phyloP scores from a whole-genome alignment of 1,140 invertebrate genomes.

The Pseudomyrmex cubaensis region DNA sequence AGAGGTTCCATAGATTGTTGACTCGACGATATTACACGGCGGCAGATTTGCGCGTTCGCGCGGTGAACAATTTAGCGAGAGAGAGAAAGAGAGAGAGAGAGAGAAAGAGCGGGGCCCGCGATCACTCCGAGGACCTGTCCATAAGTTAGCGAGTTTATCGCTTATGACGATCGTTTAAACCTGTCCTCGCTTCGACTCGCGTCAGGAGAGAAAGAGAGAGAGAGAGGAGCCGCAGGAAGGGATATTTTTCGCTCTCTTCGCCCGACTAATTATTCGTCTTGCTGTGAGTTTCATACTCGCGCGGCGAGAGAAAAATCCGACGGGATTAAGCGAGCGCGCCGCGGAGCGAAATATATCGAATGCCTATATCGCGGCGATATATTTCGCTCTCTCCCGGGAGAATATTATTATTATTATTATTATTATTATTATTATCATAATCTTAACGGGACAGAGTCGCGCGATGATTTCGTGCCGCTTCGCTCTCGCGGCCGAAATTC shows the following conservation, averaged over 20 bases:
- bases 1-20: neutral
- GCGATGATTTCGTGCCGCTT: constrained; percentile 33
- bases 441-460: constrained; percentile 32
- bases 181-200: constrained; percentile 54
- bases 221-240: no score
- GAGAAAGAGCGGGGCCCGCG: neutral
- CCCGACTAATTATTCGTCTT: constrained; percentile 50
- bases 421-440: constrained; percentile 54
- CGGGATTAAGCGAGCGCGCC: constrained; percentile 40
- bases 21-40: constrained; percentile 4
- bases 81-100: no score
- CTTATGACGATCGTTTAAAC: constrained; percentile 63
- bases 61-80: constrained; percentile 21
- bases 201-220: constrained; percentile 38
- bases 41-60: constrained; percentile 34
- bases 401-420: constrained; percentile 60
- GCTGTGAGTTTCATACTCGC: constrained; percentile 25
- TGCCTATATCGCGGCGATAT: constrained; percentile 41
- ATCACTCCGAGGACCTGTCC: constrained; percentile 51
- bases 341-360: constrained; percentile 32
- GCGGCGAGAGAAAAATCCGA: constrained; percentile 32
- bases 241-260: constrained; percentile 40
- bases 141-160: constrained; percentile 75
- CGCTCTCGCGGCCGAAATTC: constrained; percentile 22
- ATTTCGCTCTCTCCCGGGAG: constrained; percentile 34